Base-by-base conservation (phyloP, 2,797 vertebrate genomes). In the Galaxias olidus region DNA sequence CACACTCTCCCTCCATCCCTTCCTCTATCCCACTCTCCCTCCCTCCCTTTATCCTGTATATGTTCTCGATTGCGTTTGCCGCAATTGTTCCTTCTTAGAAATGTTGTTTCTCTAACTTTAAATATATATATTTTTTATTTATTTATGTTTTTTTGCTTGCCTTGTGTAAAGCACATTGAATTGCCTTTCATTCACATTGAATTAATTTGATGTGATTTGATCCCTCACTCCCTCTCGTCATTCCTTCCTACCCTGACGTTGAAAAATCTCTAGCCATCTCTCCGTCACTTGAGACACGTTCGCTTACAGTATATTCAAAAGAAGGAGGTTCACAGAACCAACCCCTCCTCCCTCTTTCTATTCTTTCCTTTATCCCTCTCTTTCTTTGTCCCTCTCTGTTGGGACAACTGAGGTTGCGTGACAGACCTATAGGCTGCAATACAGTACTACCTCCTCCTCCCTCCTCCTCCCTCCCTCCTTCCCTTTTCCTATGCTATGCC, bases 361-460 rank as follows among this genome's bases (percentile, higher is more conserved):
- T 30, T 30, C 2, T 30, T 30, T 30, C 6, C 75, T 69, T 71
- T 68, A 75, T 71, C 68, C 17, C 44, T 10, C 53, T 12, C 49
- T 42, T 54, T 57, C 47, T 50, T 61, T 72, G 80, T 79, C 61
- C 56, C 45, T 66, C 72, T 61, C 45, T 78, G 80, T 76, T 51
- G 49, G 49, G 14, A 51, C n/a, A 1, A 10, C 63, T 40, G 61
- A 19, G 49, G 76, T 74, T 77, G 72, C 78, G 79, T 84, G 79
- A 81, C 71, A 68, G 73, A 66, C 4, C 67, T 72, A 86, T 88
- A 80, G 80, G 81, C 79, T 77, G 82, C 30, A 30, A 30, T 30
- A 30, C 6, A 30, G 6, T 30, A 30, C 30, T 6, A 3, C 30
- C 30, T 6, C 30, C 30, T 30, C 30, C 30, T 30, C 14, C 84